Evolutionary conservation across 2,113 vertebrate species (phyloP), one percentile per base, ranked within the genome.

Genomic region (Sclerurus mexicanus): DNA sequence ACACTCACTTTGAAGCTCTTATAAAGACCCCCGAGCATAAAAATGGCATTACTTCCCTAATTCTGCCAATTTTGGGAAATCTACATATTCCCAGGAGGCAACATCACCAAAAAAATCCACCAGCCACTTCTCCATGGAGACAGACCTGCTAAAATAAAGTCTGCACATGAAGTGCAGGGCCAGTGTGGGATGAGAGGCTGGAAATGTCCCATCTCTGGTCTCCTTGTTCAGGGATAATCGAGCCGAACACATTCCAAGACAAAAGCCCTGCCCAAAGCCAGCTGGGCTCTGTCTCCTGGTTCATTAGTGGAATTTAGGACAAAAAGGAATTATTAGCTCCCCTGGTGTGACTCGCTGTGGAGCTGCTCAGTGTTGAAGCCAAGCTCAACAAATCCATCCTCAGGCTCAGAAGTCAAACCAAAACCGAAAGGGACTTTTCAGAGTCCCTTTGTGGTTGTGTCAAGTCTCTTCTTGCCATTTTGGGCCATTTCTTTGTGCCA

Each of bases 11-110:
- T 5, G 24, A 24, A 73, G 7, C 24, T 59, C 77, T 42, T 22
- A 2, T 1, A 4, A 75, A 86, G 55, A 44, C 2, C 13, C 2
- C 0, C 4, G 9, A 14, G 22, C 14, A 37, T 0, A n/a, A 58
- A 62, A n/a, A 7, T 58, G n/a, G 10, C 15, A 1, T 74, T 74
- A 4, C 17, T 87, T 62, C 58, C 84, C 14, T 37, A 7, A 3
- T 63, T 42, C 33, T 15, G 33, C 56, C 33, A 15, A 3, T 58
- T 83, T 35, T 1, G 5, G 64, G 39, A 60, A 81, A 71, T 20
- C 28, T 44, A 33, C 3, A 0, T 19, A 2, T 62, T 78, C 47
- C 33, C 66, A 49, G 27, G 39, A 89, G 25, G 30, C 56, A 58
- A 44, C 42, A 17, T 33, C 59, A 22, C 19, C 24, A 12, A 28